phyloP scores from a whole-genome alignment of 2,888 invertebrate species.

The Ferrisia virgata region DNA sequence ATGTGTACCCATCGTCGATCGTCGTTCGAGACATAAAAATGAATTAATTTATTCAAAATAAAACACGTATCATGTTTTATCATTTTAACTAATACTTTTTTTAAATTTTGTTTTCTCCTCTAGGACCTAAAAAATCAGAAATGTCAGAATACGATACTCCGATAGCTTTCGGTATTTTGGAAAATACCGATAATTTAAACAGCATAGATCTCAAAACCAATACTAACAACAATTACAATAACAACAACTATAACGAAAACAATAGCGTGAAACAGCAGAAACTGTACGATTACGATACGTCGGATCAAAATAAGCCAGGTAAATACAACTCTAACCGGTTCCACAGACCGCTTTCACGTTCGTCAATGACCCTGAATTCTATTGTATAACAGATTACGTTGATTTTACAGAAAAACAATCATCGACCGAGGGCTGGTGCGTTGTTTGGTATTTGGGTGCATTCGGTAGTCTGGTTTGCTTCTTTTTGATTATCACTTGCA shows the following conservation, averaged over 20 bases:
- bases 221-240: not conserved
- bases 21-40: too few species aligned
- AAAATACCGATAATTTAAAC: not conserved
- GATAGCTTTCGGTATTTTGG: not conserved
- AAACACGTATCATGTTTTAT: too few species aligned
- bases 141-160: not conserved
- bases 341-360: not conserved
- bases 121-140: not conserved
- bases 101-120: not conserved
- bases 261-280: not conserved
- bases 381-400: not conserved
- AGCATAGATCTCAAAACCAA: not conserved
- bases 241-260: not conserved
- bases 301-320: conserved; percentile 21
- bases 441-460: conserved; percentile 61
- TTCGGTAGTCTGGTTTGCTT: conserved; percentile 60
- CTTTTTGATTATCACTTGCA: conserved; percentile 59
- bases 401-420: conserved; percentile 51
- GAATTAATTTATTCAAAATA: too few species aligned
- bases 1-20: too few species aligned
- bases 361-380: not conserved
- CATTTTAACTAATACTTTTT: not conserved
- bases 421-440: conserved; percentile 57
- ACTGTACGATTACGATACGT: not conserved
- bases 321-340: conserved; percentile 1